A percentile compares a stretch with the other conserved stretches of the same genome.
phyloP scores from a whole-genome alignment of 2,888 invertebrate genomes.

The Brachynemurus nebulosus region DNA sequence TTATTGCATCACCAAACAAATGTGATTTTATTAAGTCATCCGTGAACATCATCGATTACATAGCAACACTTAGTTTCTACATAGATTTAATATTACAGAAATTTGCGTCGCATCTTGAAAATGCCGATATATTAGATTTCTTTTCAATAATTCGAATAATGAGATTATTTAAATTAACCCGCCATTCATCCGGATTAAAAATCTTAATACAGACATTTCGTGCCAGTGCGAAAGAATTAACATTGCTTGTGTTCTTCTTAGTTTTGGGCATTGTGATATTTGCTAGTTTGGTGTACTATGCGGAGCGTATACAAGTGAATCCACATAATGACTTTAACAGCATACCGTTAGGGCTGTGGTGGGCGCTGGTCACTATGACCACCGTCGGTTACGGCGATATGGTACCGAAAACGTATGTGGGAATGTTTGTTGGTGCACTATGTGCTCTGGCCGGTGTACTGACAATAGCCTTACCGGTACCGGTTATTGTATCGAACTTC shows the following conservation, averaged over 20 bases:
- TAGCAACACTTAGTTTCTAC: conserved; percentile 97
- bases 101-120: conserved; percentile 82
- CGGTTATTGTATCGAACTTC: conserved; percentile 99
- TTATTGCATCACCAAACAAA: conserved; percentile 88
- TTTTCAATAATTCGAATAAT: conserved; percentile 96
- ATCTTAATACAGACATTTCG: conserved; percentile 97
- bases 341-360: conserved; percentile 95
- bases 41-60: conserved; percentile 98
- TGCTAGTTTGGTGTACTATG: conserved; percentile 95
- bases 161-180: conserved; percentile 91
- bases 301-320: conserved; percentile 89
- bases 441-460: conserved; percentile 97
- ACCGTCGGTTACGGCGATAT: conserved; percentile 98
- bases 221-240: conserved; percentile 93
- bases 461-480: conserved; percentile 96
- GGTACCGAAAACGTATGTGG: conserved; percentile 96
- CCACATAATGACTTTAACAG: conserved; percentile 96
- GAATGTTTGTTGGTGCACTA: conserved; percentile 96
- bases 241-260: conserved; percentile 92
- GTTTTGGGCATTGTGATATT: conserved; percentile 97
- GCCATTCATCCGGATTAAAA: conserved; percentile 94
- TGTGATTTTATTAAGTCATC: conserved; percentile 91
- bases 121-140: conserved; percentile 93
- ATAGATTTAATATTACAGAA: conserved; percentile 81
- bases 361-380: conserved; percentile 99